phyloP scores from a whole-genome alignment of 2,797 vertebrate genomes.

The Ficedula albicollis region DNA sequence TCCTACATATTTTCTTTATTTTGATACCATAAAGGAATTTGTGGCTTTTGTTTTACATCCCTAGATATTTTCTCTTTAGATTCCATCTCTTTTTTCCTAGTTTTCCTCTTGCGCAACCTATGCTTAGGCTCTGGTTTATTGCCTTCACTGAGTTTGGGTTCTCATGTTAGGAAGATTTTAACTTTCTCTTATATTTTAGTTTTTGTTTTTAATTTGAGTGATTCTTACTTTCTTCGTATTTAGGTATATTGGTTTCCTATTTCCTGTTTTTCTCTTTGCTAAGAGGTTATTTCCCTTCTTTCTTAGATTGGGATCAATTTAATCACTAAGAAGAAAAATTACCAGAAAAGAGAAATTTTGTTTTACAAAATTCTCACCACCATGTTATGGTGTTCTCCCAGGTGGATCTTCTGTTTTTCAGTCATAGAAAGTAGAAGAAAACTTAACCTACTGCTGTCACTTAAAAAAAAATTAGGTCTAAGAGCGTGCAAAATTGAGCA shows the following conservation, averaged over 20 bases:
- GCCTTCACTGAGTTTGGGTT: not conserved
- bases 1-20: not conserved
- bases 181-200: not conserved
- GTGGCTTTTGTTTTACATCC: conserved; percentile 1
- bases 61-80: not conserved
- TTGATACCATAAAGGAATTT: not conserved
- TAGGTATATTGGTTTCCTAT: not conserved
- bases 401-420: not conserved
- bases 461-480: not conserved
- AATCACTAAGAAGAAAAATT: not conserved
- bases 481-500: not conserved
- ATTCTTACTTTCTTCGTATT: not conserved
- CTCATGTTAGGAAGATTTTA: not conserved
- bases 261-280: not conserved
- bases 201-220: not conserved
- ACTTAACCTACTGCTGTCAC: not conserved
- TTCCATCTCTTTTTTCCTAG: not conserved
- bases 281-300: not conserved
- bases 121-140: not conserved
- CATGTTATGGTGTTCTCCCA: not conserved
- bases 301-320: not conserved
- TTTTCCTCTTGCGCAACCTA: not conserved
- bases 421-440: not conserved
- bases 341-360: not conserved
- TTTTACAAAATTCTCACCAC: not conserved